Percentiles rank a stretch among this genome's conserved stretches.
Evolutionary conservation across 2,113 vertebrate genomes (phyloP).

Genomic region (Panthera uncia): DNA sequence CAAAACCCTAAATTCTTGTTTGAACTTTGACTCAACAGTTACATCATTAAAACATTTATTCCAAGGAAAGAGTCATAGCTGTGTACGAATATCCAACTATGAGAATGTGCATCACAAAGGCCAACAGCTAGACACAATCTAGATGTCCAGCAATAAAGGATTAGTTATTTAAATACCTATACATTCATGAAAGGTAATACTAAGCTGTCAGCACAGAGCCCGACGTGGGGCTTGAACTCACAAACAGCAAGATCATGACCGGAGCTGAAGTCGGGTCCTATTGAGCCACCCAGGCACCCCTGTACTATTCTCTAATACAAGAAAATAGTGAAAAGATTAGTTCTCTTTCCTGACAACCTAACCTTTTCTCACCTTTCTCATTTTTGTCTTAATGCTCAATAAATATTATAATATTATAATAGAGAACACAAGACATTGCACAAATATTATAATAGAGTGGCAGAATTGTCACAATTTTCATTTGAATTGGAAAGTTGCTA

Average conservation of each 20-base stretch:
- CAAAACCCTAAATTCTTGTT: constrained; percentile 29
- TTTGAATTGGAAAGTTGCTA: not conserved
- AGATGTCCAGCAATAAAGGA: not conserved
- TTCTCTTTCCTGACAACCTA: not conserved
- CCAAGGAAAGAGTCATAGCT: not conserved
- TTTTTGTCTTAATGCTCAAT: not conserved
- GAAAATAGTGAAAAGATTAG: not conserved
- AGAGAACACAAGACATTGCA: not conserved
- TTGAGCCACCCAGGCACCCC: too few relatives aligned
- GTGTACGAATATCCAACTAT: not conserved
- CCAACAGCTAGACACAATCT: not conserved
- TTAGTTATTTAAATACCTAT: not conserved
- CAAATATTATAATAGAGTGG: not conserved
- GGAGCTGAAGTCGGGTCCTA: too few relatives aligned
- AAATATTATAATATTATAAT: not conserved
- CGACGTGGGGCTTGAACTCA: too few relatives aligned
- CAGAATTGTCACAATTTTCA: not conserved
- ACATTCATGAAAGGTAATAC: not conserved
- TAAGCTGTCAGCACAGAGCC: too few relatives aligned
- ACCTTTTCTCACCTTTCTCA: not conserved
- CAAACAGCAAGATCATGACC: too few relatives aligned
- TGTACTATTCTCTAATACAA: not conserved
- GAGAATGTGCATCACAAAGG: not conserved
- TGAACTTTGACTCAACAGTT: not conserved
- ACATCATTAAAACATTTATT: not conserved